These are phyloP conservation scores for Sesamia inferens DNA, from an alignment of 2,888 invertebrate genomes.

Conservation along the genomic window DNA sequence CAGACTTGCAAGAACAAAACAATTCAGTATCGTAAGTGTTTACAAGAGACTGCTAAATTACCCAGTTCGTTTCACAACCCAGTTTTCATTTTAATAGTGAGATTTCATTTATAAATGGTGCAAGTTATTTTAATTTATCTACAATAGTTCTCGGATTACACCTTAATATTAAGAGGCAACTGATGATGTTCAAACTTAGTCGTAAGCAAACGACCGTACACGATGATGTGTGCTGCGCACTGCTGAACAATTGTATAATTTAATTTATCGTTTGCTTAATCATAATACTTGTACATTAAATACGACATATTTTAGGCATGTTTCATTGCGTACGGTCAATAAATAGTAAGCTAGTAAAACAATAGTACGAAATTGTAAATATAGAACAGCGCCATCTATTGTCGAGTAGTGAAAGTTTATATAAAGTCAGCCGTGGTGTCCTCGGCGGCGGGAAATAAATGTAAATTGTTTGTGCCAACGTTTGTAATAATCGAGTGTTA, in stretches of 20 bases:
- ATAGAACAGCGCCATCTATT: constrained; percentile 86
- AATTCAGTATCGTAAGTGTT: constrained; percentile 81
- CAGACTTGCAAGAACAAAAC: constrained; percentile 81
- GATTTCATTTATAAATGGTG: constrained; percentile 74
- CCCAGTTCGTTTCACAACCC: constrained; percentile 49
- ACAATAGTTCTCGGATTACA: constrained; percentile 59
- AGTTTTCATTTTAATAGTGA: constrained; percentile 69
- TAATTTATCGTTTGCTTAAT: constrained; percentile 62
- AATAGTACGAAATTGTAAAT: constrained; percentile 75
- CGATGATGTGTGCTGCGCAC: constrained; percentile 74
- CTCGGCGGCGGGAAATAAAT: constrained; percentile 73
- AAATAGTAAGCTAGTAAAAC: constrained; percentile 75
- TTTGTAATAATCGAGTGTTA: constrained; percentile 87
- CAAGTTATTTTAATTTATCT: constrained; percentile 68
- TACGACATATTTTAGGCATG: constrained; percentile 65
- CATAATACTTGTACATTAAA: constrained; percentile 55
- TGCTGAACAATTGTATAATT: constrained; percentile 60
- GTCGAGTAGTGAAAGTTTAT: constrained; percentile 79
- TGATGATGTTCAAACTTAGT: constrained; percentile 89
- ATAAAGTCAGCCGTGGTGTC: constrained; percentile 59
- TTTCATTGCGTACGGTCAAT: constrained; percentile 78
- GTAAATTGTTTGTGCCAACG: constrained; percentile 89
- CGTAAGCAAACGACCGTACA: constrained; percentile 77
- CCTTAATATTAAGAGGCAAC: constrained; percentile 79
- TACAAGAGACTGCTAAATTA: constrained; percentile 62